Evolutionary conservation across 2,888 invertebrate species (phyloP), one percentile per base, ranked within the genome.

Genomic region (Netelia virgata): DNA sequence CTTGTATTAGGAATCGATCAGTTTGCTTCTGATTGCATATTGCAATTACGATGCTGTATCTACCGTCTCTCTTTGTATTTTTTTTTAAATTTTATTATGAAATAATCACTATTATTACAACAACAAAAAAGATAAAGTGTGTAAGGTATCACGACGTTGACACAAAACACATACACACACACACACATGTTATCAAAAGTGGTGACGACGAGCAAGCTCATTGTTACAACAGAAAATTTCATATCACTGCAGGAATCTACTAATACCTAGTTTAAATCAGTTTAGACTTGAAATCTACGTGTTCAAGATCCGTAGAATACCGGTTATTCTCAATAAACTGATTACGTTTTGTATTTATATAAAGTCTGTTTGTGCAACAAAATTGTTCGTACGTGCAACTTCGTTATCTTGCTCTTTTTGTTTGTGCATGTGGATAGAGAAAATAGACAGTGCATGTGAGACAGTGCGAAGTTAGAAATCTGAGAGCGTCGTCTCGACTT

Each of bases 1-100:
- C 90, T 91, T 90, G 89, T 91, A 57, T 91, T 57, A 91, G 88
- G 86, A 90, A 88, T 90, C 88, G 90, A 91, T 90, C 87, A 50
- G 87, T 90, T 89, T 86, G 88, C 88, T 90, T 90, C 88, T 87
- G 89, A 91, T 91, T 92, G 91, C 91, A 89, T 88, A 87, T 88
- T 89, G 91, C 91, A 90, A 90, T 91, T 89, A 89, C 87, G 89
- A 89, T 89, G 89, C 90, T 91, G 90, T 88, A 90, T 90, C 90
- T 90, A 84, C 90, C 89, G 91, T 92, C 90, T 90, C 89, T 91
- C 91, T 90, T 88, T 90, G 89, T 90, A 90, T 89, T 89, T 89
- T 88, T 87, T 87, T 83, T 83, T 82, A 83, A n/a, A 18, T 53
- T 86, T 86, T 85, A 82, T 73, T 70, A 80, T 78, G 81, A 86